Evolutionary conservation across 2,888 invertebrate species (phyloP), one percentile per base, ranked within the genome.

Genomic region (Leptogaster cylindrica): DNA sequence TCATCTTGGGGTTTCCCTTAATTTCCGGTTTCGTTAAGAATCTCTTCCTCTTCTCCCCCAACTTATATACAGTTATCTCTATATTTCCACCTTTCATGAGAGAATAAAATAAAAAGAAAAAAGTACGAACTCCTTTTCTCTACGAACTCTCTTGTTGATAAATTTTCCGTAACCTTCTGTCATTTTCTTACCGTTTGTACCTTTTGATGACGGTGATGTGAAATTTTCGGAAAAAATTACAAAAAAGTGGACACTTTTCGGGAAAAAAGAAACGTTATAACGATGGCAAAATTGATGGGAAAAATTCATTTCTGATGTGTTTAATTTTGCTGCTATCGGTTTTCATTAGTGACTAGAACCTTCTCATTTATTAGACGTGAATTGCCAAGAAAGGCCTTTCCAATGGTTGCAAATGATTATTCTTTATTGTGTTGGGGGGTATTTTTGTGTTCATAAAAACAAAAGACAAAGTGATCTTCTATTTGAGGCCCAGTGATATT

Each of bases 11-110:
- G 55, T 55, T 55, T 36, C 55, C 39, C 23, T 55, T 55, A 36
- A 55, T 55, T 55, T 55, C 55, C 55, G 55, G 55, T 55, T 39
- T 55, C 23, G 28, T 36, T 36, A 46, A 36, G 55, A 55, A 25
- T 46, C 46, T 23, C n/a, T n/a, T n/a, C n/a, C n/a, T n/a, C n/a
- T n/a, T n/a, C n/a, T n/a, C n/a, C n/a, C n/a, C n/a, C n/a, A n/a
- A n/a, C n/a, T n/a, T n/a, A n/a, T n/a, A n/a, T n/a, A n/a, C n/a
- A n/a, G n/a, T 50, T 39, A 36, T 25, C 12, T 20, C 10, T 36
- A 23, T 20, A 55, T 55, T 55, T 55, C 39, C 55, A 55, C 36
- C 36, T 55, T 41, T 14, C 14, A 7, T 4, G n/a, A 3, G 10
- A 39, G 18, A 41, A 16, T n/a, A n/a, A n/a, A n/a, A n/a, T n/a